These are phyloP conservation scores for Drosophila nikananu DNA, from an alignment of 1,140 invertebrate genomes.

Conservation along the genomic window DNA sequence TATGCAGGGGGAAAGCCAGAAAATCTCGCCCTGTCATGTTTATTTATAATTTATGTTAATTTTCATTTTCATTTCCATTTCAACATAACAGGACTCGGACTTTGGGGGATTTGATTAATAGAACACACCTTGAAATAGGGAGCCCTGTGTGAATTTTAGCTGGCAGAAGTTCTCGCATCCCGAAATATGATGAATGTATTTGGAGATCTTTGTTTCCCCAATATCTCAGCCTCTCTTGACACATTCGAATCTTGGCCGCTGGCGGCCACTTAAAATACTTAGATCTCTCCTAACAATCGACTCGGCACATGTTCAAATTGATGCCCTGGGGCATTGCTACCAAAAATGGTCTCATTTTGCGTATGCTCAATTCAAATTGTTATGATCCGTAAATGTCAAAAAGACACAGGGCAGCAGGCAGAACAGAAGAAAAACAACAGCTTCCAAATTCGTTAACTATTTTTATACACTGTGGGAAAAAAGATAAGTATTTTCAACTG, in stretches of 20 bases:
- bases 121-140: slow-evolving; percentile 64
- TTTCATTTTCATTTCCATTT: slow-evolving; percentile 54
- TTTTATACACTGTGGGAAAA: slow-evolving; percentile 5
- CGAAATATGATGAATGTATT: slow-evolving; percentile 32
- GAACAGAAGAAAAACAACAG: slow-evolving; percentile 3
- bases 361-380: slow-evolving; percentile 81
- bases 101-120: slow-evolving; percentile 66
- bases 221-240: slow-evolving; percentile 30
- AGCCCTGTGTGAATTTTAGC: slow-evolving; percentile 38
- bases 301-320: slow-evolving; percentile 81
- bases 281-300: slow-evolving; percentile 61
- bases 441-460: slow-evolving; percentile 19
- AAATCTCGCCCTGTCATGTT: slow-evolving; percentile 54
- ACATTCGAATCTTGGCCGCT: slow-evolving; percentile 35
- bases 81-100: slow-evolving; percentile 57
- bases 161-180: slow-evolving; percentile 10
- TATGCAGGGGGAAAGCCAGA: slow-evolving; percentile 36
- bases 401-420: slow-evolving; percentile 28
- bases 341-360: slow-evolving; percentile 82
- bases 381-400: slow-evolving; percentile 85
- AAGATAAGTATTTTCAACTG: fast-evolving
- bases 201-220: slow-evolving; percentile 8
- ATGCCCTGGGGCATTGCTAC: slow-evolving; percentile 80
- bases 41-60: slow-evolving; percentile 81
- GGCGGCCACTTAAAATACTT: slow-evolving; percentile 76